Evolutionary conservation across 1,140 invertebrate species (phyloP).

Genomic region (Diploscapter pachys): DNA sequence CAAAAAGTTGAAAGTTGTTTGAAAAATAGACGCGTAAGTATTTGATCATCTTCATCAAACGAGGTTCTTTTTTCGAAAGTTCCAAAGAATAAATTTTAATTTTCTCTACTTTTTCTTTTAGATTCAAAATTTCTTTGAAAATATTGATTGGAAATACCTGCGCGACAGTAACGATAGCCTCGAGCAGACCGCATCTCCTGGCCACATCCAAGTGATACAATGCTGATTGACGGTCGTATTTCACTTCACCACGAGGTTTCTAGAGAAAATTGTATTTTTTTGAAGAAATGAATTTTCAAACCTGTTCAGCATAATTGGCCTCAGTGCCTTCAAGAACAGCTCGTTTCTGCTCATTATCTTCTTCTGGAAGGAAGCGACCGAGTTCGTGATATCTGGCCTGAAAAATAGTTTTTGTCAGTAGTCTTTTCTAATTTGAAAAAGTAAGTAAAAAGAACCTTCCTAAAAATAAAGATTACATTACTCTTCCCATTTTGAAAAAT

Average conservation of each 20-base stretch:
- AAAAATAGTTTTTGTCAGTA: no score
- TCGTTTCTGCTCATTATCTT: constrained; percentile 41
- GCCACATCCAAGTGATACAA: constrained; percentile 66
- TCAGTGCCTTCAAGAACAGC: constrained; percentile 5
- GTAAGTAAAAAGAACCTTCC: no score
- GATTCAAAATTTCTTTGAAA: constrained; percentile 42
- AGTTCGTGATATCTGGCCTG: constrained; percentile 65
- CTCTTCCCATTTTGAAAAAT: no score
- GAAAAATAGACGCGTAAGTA: no score
- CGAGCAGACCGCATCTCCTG: constrained; percentile 64
- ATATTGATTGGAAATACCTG: constrained; percentile 35
- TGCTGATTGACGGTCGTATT: constrained; percentile 64
- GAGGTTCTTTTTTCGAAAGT: no score
- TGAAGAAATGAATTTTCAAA: constrained; percentile 4
- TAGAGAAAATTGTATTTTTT: constrained; percentile 12
- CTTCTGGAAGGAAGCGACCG: constrained; percentile 62
- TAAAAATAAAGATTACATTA: no score
- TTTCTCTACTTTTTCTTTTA: constrained; percentile 21
- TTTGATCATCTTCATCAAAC: no score
- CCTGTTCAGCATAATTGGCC: constrained; percentile 8
- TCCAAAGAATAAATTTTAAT: no score
- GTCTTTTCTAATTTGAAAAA: no score
- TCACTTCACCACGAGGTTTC: constrained; percentile 21
- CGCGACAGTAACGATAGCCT: constrained; percentile 64
- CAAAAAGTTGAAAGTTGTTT: no score